phyloP scores from a whole-genome alignment of 2,888 invertebrate genomes.

The Gymnosoma rotundatum region DNA sequence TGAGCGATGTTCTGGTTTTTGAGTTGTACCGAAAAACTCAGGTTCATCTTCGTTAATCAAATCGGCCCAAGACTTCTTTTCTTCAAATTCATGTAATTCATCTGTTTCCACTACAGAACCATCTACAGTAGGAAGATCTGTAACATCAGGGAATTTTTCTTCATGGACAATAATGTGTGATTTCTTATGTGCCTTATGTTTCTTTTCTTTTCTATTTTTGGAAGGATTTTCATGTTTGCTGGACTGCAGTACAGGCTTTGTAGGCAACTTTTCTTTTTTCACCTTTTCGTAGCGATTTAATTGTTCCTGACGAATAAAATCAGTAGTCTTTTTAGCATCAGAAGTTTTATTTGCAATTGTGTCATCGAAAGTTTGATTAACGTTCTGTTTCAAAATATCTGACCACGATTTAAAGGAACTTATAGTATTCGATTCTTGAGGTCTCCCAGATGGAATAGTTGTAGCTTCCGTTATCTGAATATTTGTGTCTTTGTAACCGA shows the following conservation, averaged over 20 bases:
- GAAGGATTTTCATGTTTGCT: conserved; percentile 10
- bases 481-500: background rate
- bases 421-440: background rate
- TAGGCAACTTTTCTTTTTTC: conserved; percentile 20
- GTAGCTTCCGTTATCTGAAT: background rate
- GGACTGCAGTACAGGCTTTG: background rate
- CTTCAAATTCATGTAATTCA: background rate
- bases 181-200: conserved; percentile 22
- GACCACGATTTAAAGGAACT: conserved; percentile 53
- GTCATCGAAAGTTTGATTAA: conserved; percentile 46
- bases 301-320: conserved; percentile 58
- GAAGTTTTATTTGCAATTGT: conserved; percentile 7
- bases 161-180: background rate
- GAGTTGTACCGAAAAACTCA: background rate
- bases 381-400: conserved; percentile 62
- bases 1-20: background rate
- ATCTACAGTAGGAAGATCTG: background rate
- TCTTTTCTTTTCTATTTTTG: conserved; percentile 49
- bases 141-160: background rate
- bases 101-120: background rate
- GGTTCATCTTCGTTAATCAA: conserved; percentile 55
- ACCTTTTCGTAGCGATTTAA: conserved; percentile 16
- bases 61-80: conserved; percentile 61
- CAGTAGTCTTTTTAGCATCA: conserved; percentile 47
- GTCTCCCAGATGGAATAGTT: background rate